These are phyloP conservation scores for Dendronephthya gigantea DNA, from an alignment of 64 coral and sea anemone genomes.

Conservation along the genomic window DNA sequence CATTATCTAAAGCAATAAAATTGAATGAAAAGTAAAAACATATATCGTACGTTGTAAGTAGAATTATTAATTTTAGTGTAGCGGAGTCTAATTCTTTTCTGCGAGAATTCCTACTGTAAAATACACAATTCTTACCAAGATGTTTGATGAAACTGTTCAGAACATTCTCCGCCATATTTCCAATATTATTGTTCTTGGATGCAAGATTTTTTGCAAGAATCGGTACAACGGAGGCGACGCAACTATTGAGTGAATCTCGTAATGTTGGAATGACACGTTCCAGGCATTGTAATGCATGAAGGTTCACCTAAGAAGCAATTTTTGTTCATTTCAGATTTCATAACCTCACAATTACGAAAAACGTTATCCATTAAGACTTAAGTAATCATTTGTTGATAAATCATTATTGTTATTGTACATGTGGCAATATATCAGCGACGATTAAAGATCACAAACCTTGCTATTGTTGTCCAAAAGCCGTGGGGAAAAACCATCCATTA, in stretches of 20 bases:
- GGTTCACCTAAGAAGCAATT: constrained; percentile 70
- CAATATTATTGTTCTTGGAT: constrained; percentile 79
- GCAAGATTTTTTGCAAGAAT: constrained; percentile 70
- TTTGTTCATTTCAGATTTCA: too few relatives aligned
- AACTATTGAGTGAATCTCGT: constrained; percentile 42
- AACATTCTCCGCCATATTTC: constrained; percentile 53
- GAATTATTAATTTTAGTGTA: too few relatives aligned
- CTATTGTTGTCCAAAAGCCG: constrained; percentile 83
- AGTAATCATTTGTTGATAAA: too few relatives aligned
- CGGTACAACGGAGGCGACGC: constrained; percentile 50
- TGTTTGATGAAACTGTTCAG: constrained; percentile 54
- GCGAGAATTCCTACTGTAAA: too few relatives aligned
- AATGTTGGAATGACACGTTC: constrained; percentile 51
- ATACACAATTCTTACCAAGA: constrained; percentile 43
- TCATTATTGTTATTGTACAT: too few relatives aligned
- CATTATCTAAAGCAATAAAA: neutral
- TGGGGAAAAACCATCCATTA: constrained; percentile 68
- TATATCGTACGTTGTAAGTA: too few relatives aligned
- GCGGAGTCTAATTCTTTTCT: too few relatives aligned
- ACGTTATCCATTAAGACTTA: too few relatives aligned
- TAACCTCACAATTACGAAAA: neutral
- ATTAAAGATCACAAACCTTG: constrained; percentile 38
- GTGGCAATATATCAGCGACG: neutral
- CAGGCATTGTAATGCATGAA: constrained; percentile 65
- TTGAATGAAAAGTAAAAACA: neutral